Base-by-base conservation (phyloP, 2,888 invertebrate species). In the Chymomyza amoena region DNA sequence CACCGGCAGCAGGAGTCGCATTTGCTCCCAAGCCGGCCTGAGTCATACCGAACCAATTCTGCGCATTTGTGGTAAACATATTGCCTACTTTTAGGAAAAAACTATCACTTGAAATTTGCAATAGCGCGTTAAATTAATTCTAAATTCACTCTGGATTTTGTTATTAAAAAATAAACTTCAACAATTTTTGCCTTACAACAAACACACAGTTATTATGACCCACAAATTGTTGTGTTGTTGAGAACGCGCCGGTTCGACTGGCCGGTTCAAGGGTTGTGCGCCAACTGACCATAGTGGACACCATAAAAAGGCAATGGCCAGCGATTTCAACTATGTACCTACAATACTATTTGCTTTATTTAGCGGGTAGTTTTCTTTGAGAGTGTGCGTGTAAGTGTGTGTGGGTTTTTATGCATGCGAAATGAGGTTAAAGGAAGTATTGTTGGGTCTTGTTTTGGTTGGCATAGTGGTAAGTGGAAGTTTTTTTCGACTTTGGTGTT, bases 381-480 rank as follows among this genome's bases (percentile, higher is more conserved):
- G 28, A 52, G 20, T 65, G 28, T 61, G 60, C 32, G 32, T 32
- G 32, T 6, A 32, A 7, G 7, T 60, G 39, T 45, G 66, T 68
- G 68, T 71, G 73, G 64, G 70, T 77, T 69, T 70, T 72, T 80
- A 68, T 77, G 77, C 65, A 73, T 85, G 71, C 75, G 78, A 89
- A 90, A 83, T 90, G 89, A 90, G 90, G 90, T 90, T 90, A 90
- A 89, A 90, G 90, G 90, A 90, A 90, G 88, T 90, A 76, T 77
- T 66, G 72, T 75, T 62, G 68, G 68, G 79, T 20, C 54, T 72
- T 71, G 75, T 78, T 73, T 64, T 63, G 56, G 39, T 64, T 72
- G 66, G 72, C 73, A 66, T 75, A 73, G 77, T 68, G 74, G 73
- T 70, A 13, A 45, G 56, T 73, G 66, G 50, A 56, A 70, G 1